Conservation (phyloP, 2,888 invertebrate genomes). For the Syrista parreyssii region DNA sequence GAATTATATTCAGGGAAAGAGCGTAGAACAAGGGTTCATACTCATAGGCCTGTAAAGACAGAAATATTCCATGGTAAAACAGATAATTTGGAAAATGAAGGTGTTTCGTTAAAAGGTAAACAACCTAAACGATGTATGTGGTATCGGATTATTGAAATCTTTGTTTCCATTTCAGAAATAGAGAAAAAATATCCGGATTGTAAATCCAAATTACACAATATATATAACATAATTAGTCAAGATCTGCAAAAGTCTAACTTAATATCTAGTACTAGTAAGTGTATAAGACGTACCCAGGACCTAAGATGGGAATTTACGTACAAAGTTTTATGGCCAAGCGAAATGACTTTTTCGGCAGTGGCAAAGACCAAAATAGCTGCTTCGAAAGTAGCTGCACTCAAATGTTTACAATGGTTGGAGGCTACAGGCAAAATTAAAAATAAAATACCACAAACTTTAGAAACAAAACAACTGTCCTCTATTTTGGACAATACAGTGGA, state of each 20-base stretch:
- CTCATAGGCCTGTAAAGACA: too few relatives aligned
- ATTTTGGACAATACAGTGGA: slow-evolving; percentile 58
- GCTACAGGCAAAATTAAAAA: slow-evolving; percentile 65
- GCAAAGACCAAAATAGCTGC: slow-evolving; percentile 70
- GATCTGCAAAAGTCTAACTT: slow-evolving; percentile 65
- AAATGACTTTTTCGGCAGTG: slow-evolving; percentile 68
- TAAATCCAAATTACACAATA: slow-evolving; percentile 54
- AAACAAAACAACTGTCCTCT: slow-evolving; percentile 60
- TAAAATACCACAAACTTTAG: slow-evolving; percentile 69
- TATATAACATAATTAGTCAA: slow-evolving; percentile 64
- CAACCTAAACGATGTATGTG: too few relatives aligned
- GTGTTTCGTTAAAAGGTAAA: too few relatives aligned
- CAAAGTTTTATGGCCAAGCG: slow-evolving; percentile 72
- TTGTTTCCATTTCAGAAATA: too few relatives aligned
- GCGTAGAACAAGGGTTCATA: too few relatives aligned
- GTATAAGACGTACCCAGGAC: slow-evolving; percentile 49
- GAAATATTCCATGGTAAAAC: too few relatives aligned
- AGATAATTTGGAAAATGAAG: too few relatives aligned
- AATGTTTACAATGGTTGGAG: slow-evolving; percentile 70
- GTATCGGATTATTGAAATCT: too few relatives aligned
- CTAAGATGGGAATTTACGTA: slow-evolving; percentile 67
- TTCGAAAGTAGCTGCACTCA: slow-evolving; percentile 68
- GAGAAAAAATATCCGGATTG: too few relatives aligned
- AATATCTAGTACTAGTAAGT: slow-evolving; percentile 17
- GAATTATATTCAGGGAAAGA: too few relatives aligned